These are phyloP conservation scores for Baronia brevicornis DNA, from an alignment of 2,888 invertebrate genomes.

Conservation along the genomic window DNA sequence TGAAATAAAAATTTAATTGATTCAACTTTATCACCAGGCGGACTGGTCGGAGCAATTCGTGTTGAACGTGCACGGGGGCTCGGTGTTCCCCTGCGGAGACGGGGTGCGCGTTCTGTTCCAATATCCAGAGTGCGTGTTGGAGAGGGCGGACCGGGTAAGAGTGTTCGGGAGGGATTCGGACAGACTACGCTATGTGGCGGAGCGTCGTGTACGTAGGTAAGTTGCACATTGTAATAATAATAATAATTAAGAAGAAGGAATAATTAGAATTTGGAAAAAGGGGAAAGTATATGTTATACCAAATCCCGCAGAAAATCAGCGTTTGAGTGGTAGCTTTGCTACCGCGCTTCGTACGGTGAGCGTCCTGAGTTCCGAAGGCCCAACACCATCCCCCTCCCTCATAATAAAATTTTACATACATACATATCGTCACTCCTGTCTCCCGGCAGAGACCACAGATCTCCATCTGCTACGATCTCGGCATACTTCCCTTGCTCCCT, in stretches of 20 bases:
- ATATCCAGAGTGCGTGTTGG: constrained; percentile 88
- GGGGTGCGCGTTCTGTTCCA: constrained; percentile 88
- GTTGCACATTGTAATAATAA: neutral
- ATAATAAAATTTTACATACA: too few relatives aligned
- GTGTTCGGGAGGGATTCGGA: constrained; percentile 83
- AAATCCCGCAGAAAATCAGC: too few relatives aligned
- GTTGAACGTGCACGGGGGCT: constrained; percentile 88
- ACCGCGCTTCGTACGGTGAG: too few relatives aligned
- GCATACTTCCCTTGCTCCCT: too few relatives aligned
- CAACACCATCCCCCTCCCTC: too few relatives aligned
- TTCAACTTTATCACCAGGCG: constrained; percentile 63
- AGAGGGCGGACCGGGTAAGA: constrained; percentile 84
- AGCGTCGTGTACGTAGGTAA: constrained; percentile 56
- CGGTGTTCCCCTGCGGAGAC: constrained; percentile 88
- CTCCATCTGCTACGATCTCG: too few relatives aligned
- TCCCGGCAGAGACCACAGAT: too few relatives aligned
- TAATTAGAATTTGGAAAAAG: too few relatives aligned
- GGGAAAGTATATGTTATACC: too few relatives aligned
- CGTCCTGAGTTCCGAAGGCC: too few relatives aligned
- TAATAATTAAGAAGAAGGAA: neutral
- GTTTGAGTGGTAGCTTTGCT: too few relatives aligned
- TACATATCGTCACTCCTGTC: too few relatives aligned
- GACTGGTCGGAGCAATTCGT: constrained; percentile 91
- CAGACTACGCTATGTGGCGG: constrained; percentile 56
- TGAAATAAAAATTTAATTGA: neutral